Evolutionary conservation across 2,797 vertebrate species (phyloP).

Genomic region (Thripadectes ignobilis): DNA sequence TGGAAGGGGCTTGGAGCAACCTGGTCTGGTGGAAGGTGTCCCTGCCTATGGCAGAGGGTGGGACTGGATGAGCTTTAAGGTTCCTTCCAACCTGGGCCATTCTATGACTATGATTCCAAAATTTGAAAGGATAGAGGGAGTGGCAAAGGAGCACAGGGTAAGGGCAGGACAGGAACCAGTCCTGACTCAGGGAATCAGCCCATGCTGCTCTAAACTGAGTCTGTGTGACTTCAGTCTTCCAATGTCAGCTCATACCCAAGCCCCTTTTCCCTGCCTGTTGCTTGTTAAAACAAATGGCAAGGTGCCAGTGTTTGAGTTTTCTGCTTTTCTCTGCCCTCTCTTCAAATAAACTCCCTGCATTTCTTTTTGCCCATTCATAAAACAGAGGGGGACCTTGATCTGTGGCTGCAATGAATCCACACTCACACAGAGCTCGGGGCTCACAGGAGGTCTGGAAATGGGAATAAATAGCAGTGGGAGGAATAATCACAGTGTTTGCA

Average conservation of each 20-base stretch:
- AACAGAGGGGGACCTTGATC: neutral
- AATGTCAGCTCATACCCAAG: neutral
- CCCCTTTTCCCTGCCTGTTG: neutral
- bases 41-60: neutral
- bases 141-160: neutral
- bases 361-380: conserved; percentile 1
- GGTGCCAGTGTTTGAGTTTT: neutral
- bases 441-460: conserved; percentile 20
- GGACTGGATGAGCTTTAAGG: neutral
- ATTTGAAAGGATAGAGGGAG: neutral
- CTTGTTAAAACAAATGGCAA: neutral
- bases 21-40: neutral
- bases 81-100: neutral
- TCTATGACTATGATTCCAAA: neutral
- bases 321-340: neutral
- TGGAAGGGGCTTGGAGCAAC: neutral
- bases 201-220: neutral
- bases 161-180: neutral
- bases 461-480: conserved; percentile 29
- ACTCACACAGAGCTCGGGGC: neutral
- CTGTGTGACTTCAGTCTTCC: neutral
- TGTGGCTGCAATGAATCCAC: neutral
- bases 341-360: neutral
- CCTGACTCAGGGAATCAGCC: neutral
- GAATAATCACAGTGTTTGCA: conserved; percentile 15